Conservation (phyloP, 2,113 vertebrate genomes). For the Pongo pygmaeus region DNA sequence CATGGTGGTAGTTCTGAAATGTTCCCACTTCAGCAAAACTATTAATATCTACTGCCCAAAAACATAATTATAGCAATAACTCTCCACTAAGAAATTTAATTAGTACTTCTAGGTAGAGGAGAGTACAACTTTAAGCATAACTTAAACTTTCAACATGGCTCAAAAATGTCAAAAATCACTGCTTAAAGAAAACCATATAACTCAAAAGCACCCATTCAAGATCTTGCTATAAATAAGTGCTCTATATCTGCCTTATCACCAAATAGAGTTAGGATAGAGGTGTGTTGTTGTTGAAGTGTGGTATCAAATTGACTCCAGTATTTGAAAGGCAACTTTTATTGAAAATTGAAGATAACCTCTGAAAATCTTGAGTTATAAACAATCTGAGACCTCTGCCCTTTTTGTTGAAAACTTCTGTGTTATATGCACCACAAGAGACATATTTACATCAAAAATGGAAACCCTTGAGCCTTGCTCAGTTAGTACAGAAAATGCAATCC, state of each 20-base stretch:
- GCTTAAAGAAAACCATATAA: background rate
- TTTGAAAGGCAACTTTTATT: background rate
- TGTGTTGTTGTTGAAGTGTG: background rate
- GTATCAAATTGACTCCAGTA: background rate
- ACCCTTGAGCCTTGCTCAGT: background rate
- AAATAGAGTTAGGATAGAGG: background rate
- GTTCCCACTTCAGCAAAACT: slow-evolving; percentile 53
- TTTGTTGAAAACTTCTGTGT: background rate
- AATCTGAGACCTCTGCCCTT: background rate
- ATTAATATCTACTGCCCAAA: slow-evolving; percentile 45
- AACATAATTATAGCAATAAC: slow-evolving; percentile 28
- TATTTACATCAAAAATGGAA: background rate
- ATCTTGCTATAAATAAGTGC: background rate
- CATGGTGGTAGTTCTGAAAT: background rate
- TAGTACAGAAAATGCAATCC: slow-evolving; percentile 22
- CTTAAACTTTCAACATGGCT: slow-evolving; percentile 19
- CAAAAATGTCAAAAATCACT: background rate
- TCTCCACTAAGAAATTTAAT: slow-evolving; percentile 43
- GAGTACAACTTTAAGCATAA: slow-evolving; percentile 15
- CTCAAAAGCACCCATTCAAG: slow-evolving; percentile 3
- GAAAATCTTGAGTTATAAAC: slow-evolving; percentile 19
- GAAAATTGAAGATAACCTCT: background rate
- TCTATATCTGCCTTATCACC: background rate
- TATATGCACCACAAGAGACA: background rate
- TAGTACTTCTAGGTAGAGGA: slow-evolving; percentile 36